Percentiles rank a stretch among this genome's conserved stretches.
Conservation (phyloP, 2,888 invertebrate genomes). For the Rutpela maculata region DNA sequence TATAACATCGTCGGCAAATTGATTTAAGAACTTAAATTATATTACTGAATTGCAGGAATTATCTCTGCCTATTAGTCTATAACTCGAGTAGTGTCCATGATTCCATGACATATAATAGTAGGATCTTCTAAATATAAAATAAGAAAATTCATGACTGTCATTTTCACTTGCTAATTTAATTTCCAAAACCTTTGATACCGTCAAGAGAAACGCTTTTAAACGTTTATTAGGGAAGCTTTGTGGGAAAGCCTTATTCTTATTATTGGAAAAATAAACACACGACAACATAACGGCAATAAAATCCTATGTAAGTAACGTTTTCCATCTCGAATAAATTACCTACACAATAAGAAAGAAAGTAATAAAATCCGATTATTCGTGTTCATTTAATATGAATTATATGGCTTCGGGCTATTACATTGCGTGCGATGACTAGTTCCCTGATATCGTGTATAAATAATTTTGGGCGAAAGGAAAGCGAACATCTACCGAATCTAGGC, state of each 20-base stretch:
- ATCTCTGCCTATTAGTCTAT: too few relatives aligned
- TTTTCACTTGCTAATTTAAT: too few relatives aligned
- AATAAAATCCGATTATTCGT: slow-evolving; percentile 27
- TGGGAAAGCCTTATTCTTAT: background rate
- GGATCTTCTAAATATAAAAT: too few relatives aligned
- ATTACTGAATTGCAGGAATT: too few relatives aligned
- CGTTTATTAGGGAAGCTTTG: too few relatives aligned
- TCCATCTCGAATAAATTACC: slow-evolving; percentile 19
- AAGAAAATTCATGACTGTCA: too few relatives aligned
- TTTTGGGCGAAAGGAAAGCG: slow-evolving; percentile 11
- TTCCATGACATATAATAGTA: too few relatives aligned
- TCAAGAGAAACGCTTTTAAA: too few relatives aligned
- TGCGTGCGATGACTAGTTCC: slow-evolving; percentile 15
- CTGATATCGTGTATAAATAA: slow-evolving; percentile 18
- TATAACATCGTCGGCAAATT: too few relatives aligned
- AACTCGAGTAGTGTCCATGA: too few relatives aligned
- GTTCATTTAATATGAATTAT: slow-evolving; percentile 8
- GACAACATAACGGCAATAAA: background rate
- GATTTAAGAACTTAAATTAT: too few relatives aligned
- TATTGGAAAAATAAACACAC: background rate
- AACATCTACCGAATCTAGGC: background rate
- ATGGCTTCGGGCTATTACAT: slow-evolving; percentile 2
- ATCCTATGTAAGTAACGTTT: background rate
- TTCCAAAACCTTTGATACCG: too few relatives aligned
- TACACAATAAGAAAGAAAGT: slow-evolving; percentile 9